Conservation (phyloP, 1,140 invertebrate species). For the Hycleus cichorii region DNA sequence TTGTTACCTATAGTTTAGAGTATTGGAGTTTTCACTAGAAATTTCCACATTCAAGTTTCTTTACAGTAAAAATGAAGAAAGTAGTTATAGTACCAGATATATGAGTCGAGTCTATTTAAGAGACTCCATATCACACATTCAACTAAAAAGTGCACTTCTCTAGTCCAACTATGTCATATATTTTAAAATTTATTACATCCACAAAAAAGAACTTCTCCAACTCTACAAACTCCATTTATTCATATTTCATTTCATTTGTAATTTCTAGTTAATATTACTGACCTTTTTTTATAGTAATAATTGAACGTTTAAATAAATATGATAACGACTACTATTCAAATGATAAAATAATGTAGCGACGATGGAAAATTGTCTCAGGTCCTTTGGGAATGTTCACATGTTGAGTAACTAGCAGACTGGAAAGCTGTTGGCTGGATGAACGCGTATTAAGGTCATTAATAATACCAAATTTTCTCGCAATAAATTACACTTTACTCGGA, state of each 20-base stretch:
- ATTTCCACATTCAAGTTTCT: too few species aligned
- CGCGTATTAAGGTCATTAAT: conserved; percentile 31
- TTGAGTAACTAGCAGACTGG: conserved; percentile 33
- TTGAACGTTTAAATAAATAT: not conserved
- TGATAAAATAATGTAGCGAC: not conserved
- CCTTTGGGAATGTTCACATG: conserved; percentile 32
- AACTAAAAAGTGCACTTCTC: too few species aligned
- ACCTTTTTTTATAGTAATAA: not conserved
- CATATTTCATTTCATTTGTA: not conserved
- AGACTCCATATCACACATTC: too few species aligned
- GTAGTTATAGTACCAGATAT: too few species aligned
- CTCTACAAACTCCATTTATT: not conserved
- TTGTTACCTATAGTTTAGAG: too few species aligned
- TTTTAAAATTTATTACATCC: too few species aligned
- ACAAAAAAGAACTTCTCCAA: too few species aligned
- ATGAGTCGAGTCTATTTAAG: too few species aligned
- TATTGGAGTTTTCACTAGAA: too few species aligned
- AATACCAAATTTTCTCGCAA: conserved; percentile 19
- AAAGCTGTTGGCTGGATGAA: conserved; percentile 29
- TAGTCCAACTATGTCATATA: too few species aligned
- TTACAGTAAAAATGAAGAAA: too few species aligned
- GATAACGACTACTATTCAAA: not conserved
- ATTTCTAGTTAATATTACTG: not conserved
- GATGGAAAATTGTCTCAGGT: conserved; percentile 16
- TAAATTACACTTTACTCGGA: not conserved